phyloP scores from a whole-genome alignment of 2,888 invertebrate genomes.

The Apocheima hispidaria region DNA sequence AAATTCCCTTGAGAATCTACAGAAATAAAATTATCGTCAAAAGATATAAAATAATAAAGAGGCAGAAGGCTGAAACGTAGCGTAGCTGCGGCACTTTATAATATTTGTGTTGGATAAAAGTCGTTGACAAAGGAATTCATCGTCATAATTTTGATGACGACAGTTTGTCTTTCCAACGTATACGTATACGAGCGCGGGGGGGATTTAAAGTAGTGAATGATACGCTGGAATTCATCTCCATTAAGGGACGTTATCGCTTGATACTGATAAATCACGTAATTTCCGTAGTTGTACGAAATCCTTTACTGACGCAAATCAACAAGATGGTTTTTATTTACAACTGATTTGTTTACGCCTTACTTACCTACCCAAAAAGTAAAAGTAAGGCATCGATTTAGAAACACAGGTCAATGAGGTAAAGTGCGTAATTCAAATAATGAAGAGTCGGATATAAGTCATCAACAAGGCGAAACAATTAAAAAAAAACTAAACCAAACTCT shows the following conservation, averaged over 20 bases:
- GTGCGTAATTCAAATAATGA: no score
- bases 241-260: slow-evolving; percentile 62
- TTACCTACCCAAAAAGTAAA: background rate
- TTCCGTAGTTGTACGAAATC: slow-evolving; percentile 14
- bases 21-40: slow-evolving; percentile 34
- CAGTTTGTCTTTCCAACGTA: slow-evolving; percentile 52
- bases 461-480: no score
- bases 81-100: slow-evolving; percentile 50
- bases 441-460: no score
- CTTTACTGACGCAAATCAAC: slow-evolving; percentile 13
- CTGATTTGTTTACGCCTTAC: background rate
- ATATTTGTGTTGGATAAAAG: slow-evolving; percentile 54
- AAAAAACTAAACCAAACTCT: no score
- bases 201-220: slow-evolving; percentile 62
- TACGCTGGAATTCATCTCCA: slow-evolving; percentile 67
- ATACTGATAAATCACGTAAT: slow-evolving; percentile 66
- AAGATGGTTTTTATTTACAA: background rate
- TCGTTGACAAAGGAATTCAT: slow-evolving; percentile 58
- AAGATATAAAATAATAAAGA: slow-evolving; percentile 42
- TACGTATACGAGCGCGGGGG: slow-evolving; percentile 41
- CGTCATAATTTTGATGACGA: slow-evolving; percentile 58
- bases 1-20: slow-evolving; percentile 20
- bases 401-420: no score
- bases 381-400: no score
- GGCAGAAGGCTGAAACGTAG: slow-evolving; percentile 42